Evolutionary conservation across 2,888 invertebrate species (phyloP), one percentile per base, ranked within the genome.

Genomic region (Polylopha cassiicola): DNA sequence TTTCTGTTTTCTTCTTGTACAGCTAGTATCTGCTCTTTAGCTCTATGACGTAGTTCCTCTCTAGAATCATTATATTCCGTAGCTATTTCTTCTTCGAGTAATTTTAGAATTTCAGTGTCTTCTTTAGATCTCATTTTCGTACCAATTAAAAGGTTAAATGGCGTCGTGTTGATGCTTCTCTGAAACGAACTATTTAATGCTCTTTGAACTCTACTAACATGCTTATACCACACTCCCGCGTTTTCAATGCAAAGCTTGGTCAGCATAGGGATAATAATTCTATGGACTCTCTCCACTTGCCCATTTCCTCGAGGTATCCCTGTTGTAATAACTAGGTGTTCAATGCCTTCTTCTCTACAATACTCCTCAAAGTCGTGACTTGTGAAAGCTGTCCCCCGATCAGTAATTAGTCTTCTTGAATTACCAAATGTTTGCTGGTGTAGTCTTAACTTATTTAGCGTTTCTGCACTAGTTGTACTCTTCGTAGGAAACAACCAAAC

Each of bases 371-470:
- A 71, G 2, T 52, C 53, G 3, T 48, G 28, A 0, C 65, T 54
- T 1, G 57, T 62, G 39, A 60, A 74, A 3, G 73, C 66, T 2
- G 62, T 42, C 4, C 65, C 69, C 45, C 52, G 42, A 34, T 70
- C 68, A 0, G 61, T 54, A 3, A 68, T 55, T 3, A 65, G 58
- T 20, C 49, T 48, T 4, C 11, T 36, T 6, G 70, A 67, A 44
- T 63, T 64, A 5, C 67, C 72, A 53, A 73, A 73, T 5, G 29
- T 47, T 3, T 36, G 36, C 17, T 57, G 54, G 14, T 60, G 59
- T 3, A 30, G 15, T 3, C 44, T 33, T 2, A 65, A 18, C 32
- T 54, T 60, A 2, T 46, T 14, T 3, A 66, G 36, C 1, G 50
- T 57, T 36, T 70, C 61, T 10, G 45, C 46, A 2, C 61, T 26